A percentile compares a stretch with the other conserved stretches of the same genome.
These are phyloP conservation scores for Dicrurus megarhynchus DNA, from an alignment of 2,113 vertebrate genomes.

Conservation along the genomic window DNA sequence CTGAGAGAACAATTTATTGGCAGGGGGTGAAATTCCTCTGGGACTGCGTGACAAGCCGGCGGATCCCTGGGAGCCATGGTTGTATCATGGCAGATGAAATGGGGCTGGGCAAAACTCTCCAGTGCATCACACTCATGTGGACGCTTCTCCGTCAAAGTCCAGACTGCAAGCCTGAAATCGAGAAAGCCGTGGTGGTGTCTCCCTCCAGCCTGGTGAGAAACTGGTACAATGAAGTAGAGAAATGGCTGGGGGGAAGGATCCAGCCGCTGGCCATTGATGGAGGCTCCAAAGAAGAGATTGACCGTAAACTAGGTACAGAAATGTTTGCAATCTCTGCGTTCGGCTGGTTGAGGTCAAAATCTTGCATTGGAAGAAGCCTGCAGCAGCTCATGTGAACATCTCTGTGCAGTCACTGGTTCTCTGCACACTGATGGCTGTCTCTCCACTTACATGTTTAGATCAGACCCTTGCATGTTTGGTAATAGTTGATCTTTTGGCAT, in stretches of 20 bases:
- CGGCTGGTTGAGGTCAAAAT: not conserved
- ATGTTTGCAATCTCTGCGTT: not conserved
- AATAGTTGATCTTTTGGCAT: not conserved
- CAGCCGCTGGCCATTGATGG: slow-evolving; percentile 92
- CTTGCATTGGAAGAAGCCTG: not conserved
- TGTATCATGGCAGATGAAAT: slow-evolving; percentile 99
- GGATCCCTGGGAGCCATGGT: slow-evolving; percentile 85
- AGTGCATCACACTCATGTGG: slow-evolving; percentile 94
- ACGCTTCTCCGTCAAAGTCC: slow-evolving; percentile 93
- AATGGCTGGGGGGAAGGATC: slow-evolving; percentile 92
- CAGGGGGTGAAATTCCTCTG: slow-evolving; percentile 97
- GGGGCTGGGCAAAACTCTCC: slow-evolving; percentile 96
- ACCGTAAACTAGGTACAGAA: slow-evolving; percentile 83
- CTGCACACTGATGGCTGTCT: not conserved
- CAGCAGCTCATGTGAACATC: not conserved
- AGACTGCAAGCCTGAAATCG: slow-evolving; percentile 88
- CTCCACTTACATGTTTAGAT: not conserved
- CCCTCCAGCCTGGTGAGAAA: slow-evolving; percentile 96
- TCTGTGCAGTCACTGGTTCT: not conserved
- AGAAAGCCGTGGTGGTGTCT: slow-evolving; percentile 92
- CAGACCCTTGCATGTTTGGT: not conserved
- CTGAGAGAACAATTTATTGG: slow-evolving; percentile 1
- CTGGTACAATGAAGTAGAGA: slow-evolving; percentile 95
- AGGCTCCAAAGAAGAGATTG: slow-evolving; percentile 91
- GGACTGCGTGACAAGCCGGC: slow-evolving; percentile 92